Evolutionary conservation across 2,113 vertebrate species (phyloP), one percentile per base, ranked within the genome.

Genomic region (Malurus elegans): DNA sequence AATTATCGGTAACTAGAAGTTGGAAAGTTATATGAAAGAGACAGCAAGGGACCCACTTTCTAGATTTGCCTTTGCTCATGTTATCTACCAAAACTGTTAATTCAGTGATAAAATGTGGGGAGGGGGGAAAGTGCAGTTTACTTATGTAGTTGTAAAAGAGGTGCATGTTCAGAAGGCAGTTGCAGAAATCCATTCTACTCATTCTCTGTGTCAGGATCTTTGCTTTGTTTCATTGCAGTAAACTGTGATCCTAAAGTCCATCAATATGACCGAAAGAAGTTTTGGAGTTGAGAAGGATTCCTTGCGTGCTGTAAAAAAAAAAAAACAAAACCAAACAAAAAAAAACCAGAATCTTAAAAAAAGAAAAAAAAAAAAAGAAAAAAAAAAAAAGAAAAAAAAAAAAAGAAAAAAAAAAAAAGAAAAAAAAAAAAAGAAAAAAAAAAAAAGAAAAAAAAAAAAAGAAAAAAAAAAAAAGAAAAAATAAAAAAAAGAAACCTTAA

Each of bases 191-290:
- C 98, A 98, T 98, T 98, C 98, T 98, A 97, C 98, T 98, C 98
- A 98, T 99, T 98, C 94, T 97, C 95, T 98, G 98, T 99, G 98
- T 98, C 98, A 99, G 98, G 98, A 98, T 98, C 98, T 99, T 99
- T 98, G 98, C 98, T 99, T 98, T 98, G 98, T 99, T 98, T 99
- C 98, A 99, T 99, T 99, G 98, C 98, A 99, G 99, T 99, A 98
- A 98, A 98, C 98, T 98, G 98, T 98, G 99, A 99, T 98, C 98
- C 98, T 99, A 99, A 99, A 99, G 98, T 98, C 98, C 98, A 98
- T 98, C 98, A 98, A 97, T 99, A 98, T 98, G 98, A 98, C 98
- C 98, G 98, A 98, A 98, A 95, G 97, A 98, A 98, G 98, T 98
- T 98, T 98, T 98, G 98, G 97, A 98, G 97, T 97, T 97, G 97